Evolutionary conservation across 92 coral and sea anemone species (phyloP), one percentile per base, ranked within the genome.

Genomic region (Parazoanthus atlanticus): DNA sequence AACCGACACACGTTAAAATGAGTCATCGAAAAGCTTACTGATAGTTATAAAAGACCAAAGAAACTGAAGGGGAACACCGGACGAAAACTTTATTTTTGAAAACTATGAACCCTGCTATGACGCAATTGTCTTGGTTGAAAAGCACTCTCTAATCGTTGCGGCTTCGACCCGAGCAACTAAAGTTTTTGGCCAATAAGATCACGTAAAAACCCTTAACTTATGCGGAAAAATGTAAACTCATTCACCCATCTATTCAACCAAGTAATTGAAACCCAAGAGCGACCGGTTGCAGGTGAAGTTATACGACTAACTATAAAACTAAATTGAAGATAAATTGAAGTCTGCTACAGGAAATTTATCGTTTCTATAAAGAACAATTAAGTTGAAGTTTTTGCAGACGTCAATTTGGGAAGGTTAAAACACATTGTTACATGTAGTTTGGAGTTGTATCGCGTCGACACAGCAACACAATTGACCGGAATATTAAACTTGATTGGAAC

Each of bases 181-280:
- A 47, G 28, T 21, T 69, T 47, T 70, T 21, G 67, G 29, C 87
- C 87, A 84, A 84, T 84, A 47, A 28, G 79, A 47, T 65, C 12
- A 67, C 87, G 66, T 21, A 8, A 6, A 70, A 8, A 69, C 12
- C 36, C 65, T 83, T 41, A 84, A 70, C 87, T 33, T 71, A 84
- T 84, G 54, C 87, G 69, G 11, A 17, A 11, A 15, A 70, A 66
- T 83, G 76, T 83, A 26, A 67, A 41, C 83, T 52, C 41, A 30
- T 11, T 83, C 43, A 29, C 40, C 66, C 78, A 49, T 28, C 54
- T 84, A 71, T 69, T 84, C 78, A 84, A 47, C 87, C 66, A 7
- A 26, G 78, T 61, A 21, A 49, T 84, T 71, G 78, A 70, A 17
- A 40, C 46, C 34, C 56, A 28, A 17, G 21, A 30, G 30, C 17